These are phyloP conservation scores for Aleiodes testaceus DNA, from an alignment of 2,888 invertebrate genomes.

Conservation along the genomic window DNA sequence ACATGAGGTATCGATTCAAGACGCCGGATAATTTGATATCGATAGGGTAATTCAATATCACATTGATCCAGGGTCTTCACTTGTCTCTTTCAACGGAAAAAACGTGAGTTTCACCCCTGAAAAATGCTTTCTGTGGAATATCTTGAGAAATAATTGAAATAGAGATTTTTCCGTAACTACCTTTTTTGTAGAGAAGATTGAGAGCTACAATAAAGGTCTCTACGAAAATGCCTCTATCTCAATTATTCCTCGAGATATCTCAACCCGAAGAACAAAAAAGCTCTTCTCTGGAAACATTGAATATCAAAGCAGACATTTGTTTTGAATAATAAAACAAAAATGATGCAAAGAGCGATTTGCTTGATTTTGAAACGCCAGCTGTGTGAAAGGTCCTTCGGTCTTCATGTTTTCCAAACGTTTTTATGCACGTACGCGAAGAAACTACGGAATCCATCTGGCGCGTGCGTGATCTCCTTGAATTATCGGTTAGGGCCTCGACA, in stretches of 20 bases:
- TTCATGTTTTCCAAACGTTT: constrained; percentile 11
- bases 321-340: neutral
- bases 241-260: too few relatives aligned
- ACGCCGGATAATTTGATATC: constrained; percentile 72
- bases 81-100: neutral
- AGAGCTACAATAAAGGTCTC: too few relatives aligned
- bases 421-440: constrained; percentile 41
- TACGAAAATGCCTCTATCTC: too few relatives aligned
- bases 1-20: constrained; percentile 67
- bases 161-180: too few relatives aligned
- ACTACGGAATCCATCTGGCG: constrained; percentile 69
- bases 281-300: neutral
- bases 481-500: constrained; percentile 52
- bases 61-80: constrained; percentile 59
- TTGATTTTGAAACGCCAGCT: constrained; percentile 18
- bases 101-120: neutral
- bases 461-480: constrained; percentile 71
- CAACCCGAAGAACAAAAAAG: neutral
- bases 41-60: constrained; percentile 67
- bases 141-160: neutral
- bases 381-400: constrained; percentile 20
- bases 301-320: neutral
- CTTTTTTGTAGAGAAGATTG: too few relatives aligned
- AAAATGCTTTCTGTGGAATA: neutral
- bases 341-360: neutral